Evolutionary conservation across 2,888 invertebrate genomes (phyloP), one percentile per base, ranked within the genome.

Genomic region (Rhamnusium bicolor): DNA sequence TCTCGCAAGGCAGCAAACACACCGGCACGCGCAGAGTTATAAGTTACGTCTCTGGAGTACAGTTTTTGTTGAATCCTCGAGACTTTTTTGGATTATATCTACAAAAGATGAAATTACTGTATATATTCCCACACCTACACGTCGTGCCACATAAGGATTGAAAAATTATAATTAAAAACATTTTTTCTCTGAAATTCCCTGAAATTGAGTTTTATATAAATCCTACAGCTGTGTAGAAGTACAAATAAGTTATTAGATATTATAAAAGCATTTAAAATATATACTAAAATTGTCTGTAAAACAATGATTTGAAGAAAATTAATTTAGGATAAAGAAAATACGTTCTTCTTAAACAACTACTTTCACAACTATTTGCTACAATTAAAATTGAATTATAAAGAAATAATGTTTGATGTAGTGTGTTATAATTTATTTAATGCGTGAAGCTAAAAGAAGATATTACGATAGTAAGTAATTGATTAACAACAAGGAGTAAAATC

Each of bases 1-100:
- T 67, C 7, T 29, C 21, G 32, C 32, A 40, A 54, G 51, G 46
- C 67, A 65, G 51, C 14, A n/a, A 27, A 51, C 46, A 27, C 40
- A 56, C n/a, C 46, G 46, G 56, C 67, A 67, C 67, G 67, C 67
- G 54, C 46, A 46, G 32, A 54, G 54, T 54, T 56, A 56, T 67
- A 46, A 67, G 67, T 67, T 67, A 56, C 56, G 56, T 56, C 67
- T 67, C 67, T 46, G 16, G 67, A 56, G 67, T 46, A 67, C 24
- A 40, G 67, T 67, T 67, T 67, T 67, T 67, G 67, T 67, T 67
- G 67, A 46, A 67, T 67, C 54, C 67, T 61, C 56, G 67, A 67
- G 53, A 67, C 56, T 67, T 67, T 61, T 67, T 56, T 56, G 46
- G 51, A 67, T 56, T 24, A 56, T 67, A 67, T 67, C 67, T 56